Percentiles rank a stretch among this genome's conserved stretches.
Conservation (phyloP, 1,140 invertebrate genomes). For the Panagrolaimus sp. region DNA sequence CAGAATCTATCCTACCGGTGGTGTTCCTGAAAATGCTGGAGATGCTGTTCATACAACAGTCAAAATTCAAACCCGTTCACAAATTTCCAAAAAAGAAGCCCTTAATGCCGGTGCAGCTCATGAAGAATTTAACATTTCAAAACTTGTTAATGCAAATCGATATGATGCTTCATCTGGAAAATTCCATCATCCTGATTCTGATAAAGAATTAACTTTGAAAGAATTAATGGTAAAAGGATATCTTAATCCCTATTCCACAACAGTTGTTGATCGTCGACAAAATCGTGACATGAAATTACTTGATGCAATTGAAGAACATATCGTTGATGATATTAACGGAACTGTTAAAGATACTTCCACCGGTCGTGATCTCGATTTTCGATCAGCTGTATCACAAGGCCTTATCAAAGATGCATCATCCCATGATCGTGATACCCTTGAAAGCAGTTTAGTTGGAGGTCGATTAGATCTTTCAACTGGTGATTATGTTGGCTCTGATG, state of each 20-base stretch:
- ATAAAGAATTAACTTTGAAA: constrained; percentile 45
- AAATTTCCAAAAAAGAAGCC: constrained; percentile 42
- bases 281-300: constrained; percentile 73
- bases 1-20: constrained; percentile 55
- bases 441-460: constrained; percentile 79
- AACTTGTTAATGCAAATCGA: constrained; percentile 27
- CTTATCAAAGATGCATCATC: constrained; percentile 22
- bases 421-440: constrained; percentile 70
- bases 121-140: constrained; percentile 25
- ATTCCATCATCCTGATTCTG: constrained; percentile 35
- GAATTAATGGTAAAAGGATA: constrained; percentile 50
- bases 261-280: constrained; percentile 71
- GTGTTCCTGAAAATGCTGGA: constrained; percentile 62
- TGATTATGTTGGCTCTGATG: constrained; percentile 71
- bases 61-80: constrained; percentile 47
- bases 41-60: constrained; percentile 69
- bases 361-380: constrained; percentile 53
- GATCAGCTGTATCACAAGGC: constrained; percentile 32
- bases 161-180: constrained; percentile 35
- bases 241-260: constrained; percentile 43
- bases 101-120: constrained; percentile 4
- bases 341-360: constrained; percentile 68
- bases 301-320: constrained; percentile 74
- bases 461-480: constrained; percentile 74
- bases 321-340: constrained; percentile 75